Base-by-base conservation (phyloP, 2,888 invertebrate species). In the Saturnia pavonia region DNA sequence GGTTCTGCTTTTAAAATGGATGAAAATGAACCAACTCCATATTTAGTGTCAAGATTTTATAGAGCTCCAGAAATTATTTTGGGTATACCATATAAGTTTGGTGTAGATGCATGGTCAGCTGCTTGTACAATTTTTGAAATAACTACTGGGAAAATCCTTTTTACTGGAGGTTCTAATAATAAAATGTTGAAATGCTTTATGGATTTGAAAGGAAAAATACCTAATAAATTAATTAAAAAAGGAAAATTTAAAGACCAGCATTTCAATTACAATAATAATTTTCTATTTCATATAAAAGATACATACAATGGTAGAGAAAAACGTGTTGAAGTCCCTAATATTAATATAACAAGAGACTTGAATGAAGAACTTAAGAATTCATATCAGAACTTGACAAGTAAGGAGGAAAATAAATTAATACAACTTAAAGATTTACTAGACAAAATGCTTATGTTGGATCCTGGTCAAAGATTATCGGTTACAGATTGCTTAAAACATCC, bases 141-240 rank as follows among this genome's bases (percentile, higher is more conserved):
- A 81, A 99, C 99, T 87, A 99, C 99, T 6, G 99, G 99, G 43
- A 97, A 97, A 92, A 99, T 99, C 77, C 95, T 99, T 94, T 99
- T 99, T 87, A 97, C 99, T 71, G 99, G 99, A 70, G 97, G 97
- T 89, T 97, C 98, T 8, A 99, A 99, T 92, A 99, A 99, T 90
- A 97, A 97, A 94, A 99, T 99, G 99, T 94, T 99, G 73, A 99
- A 99, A 91, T 97, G 97, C 91, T 98, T 99, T 89, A 99, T 99
- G 99, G 99, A 99, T 84, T 94, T 99, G 63, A 99, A 99, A 89
- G 99, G 99, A 70, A 99, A 98, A 94, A 97, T 99, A 92, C 98
- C 99, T 2, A 98, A 99, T 89, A 98, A 97, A 88, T 94, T 99
- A 74, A 96, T 99, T 76, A 95, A 97, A 74, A 99, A 97, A 89